Evolutionary conservation across 2,888 invertebrate genomes (phyloP).

Genomic region (Drosophila pegasa): DNA sequence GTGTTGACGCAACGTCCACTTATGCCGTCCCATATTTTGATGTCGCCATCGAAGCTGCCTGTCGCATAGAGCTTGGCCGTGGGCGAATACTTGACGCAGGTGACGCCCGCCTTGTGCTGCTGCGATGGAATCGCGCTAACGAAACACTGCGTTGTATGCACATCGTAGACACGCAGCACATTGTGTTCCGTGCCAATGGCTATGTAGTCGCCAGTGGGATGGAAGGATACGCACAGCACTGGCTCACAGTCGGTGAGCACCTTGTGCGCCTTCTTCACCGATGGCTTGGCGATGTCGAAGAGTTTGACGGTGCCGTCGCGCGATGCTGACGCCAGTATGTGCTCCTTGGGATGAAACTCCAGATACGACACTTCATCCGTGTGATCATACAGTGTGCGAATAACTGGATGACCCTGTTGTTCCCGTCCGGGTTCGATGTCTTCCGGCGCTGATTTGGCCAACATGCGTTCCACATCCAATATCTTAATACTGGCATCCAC

Average conservation of each 20-base stretch:
- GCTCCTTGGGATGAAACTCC: constrained; percentile 98
- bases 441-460: constrained; percentile 98
- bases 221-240: constrained; percentile 95
- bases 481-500: constrained; percentile 99
- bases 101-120: constrained; percentile 92
- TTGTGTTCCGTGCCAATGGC: constrained; percentile 97
- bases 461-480: constrained; percentile 99
- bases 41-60: constrained; percentile 95
- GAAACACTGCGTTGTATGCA: constrained; percentile 97
- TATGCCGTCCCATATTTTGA: constrained; percentile 99
- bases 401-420: constrained; percentile 98
- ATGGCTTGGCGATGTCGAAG: constrained; percentile 99
- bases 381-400: constrained; percentile 97
- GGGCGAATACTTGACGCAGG: constrained; percentile 89
- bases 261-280: constrained; percentile 98
- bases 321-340: constrained; percentile 97
- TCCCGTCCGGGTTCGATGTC: constrained; percentile 93
- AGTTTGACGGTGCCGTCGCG: constrained; percentile 97
- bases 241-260: constrained; percentile 97
- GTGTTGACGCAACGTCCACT: constrained; percentile 97
- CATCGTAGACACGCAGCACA: constrained; percentile 95
- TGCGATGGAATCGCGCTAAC: constrained; percentile 95
- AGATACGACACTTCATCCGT: constrained; percentile 98
- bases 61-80: constrained; percentile 89
- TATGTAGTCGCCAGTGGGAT: constrained; percentile 97